Conservation (phyloP, 2,888 invertebrate genomes). For the Choristoneura rosaceana region DNA sequence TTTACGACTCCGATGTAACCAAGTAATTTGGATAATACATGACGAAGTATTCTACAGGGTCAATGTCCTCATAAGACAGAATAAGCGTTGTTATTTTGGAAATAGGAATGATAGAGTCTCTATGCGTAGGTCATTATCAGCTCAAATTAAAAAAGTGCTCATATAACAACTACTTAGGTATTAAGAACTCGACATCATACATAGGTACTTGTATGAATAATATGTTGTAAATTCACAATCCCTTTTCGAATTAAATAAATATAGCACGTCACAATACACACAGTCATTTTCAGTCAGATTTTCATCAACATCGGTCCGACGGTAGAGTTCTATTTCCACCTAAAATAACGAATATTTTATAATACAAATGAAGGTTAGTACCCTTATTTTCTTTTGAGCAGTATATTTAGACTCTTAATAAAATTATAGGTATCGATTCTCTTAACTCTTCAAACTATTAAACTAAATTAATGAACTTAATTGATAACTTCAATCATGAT, state of each 20-base stretch:
- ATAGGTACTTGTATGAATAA: too few relatives aligned
- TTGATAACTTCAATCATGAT: too few relatives aligned
- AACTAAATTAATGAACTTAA: too few relatives aligned
- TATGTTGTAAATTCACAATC: neutral
- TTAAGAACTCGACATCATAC: too few relatives aligned
- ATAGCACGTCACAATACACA: neutral
- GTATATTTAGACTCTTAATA: too few relatives aligned
- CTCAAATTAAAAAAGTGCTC: neutral
- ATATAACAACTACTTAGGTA: neutral
- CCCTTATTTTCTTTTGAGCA: too few relatives aligned
- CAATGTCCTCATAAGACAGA: neutral
- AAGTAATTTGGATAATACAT: neutral
- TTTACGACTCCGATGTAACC: neutral
- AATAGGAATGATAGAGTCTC: neutral
- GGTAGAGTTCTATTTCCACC: too few relatives aligned
- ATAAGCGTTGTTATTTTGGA: neutral
- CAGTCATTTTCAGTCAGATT: neutral
- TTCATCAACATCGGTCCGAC: too few relatives aligned
- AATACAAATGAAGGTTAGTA: too few relatives aligned
- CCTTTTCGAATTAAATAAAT: neutral
- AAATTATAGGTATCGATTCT: too few relatives aligned
- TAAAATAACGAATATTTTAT: too few relatives aligned
- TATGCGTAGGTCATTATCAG: neutral
- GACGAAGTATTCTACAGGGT: neutral
- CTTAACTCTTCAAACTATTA: too few relatives aligned